These are phyloP conservation scores for Chydorus sphaericus DNA, from an alignment of 2,888 invertebrate genomes.

Conservation along the genomic window DNA sequence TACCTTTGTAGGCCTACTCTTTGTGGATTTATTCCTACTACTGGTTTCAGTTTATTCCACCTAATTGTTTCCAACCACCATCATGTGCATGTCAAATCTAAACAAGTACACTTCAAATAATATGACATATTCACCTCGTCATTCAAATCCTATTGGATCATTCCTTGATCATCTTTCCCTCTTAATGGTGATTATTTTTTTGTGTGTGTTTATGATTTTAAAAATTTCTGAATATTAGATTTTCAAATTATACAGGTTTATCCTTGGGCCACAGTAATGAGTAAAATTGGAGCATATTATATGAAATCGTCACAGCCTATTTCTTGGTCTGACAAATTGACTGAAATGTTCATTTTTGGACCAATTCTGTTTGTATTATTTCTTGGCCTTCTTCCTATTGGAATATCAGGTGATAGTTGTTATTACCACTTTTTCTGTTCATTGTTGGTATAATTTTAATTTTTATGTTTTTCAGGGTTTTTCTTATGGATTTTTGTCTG, in stretches of 20 bases:
- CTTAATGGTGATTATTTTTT: neutral
- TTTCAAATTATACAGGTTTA: constrained; percentile 16
- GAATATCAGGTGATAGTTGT: constrained; percentile 14
- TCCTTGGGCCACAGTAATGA: constrained; percentile 17
- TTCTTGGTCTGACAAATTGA: constrained; percentile 4
- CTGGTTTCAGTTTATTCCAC: too few relatives aligned
- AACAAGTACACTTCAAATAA: too few relatives aligned
- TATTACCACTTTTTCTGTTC: constrained; percentile 14
- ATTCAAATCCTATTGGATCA: neutral
- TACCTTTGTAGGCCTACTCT: too few relatives aligned
- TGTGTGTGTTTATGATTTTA: neutral
- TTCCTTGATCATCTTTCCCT: constrained; percentile 4
- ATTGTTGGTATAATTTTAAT: neutral
- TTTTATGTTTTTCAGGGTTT: constrained; percentile 4
- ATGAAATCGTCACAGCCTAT: constrained; percentile 17
- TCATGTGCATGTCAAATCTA: too few relatives aligned
- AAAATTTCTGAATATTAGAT: constrained; percentile 15
- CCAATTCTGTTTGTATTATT: constrained; percentile 15
- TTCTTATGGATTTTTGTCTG: constrained; percentile 14
- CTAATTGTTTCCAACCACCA: too few relatives aligned
- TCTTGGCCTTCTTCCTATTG: constrained; percentile 15
- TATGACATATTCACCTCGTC: neutral
- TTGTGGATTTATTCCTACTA: too few relatives aligned
- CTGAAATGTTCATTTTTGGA: constrained; percentile 17
- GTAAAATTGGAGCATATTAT: constrained; percentile 17